Base-by-base conservation (phyloP, 1,140 invertebrate species). In the Panagrolaimus sp. region DNA sequence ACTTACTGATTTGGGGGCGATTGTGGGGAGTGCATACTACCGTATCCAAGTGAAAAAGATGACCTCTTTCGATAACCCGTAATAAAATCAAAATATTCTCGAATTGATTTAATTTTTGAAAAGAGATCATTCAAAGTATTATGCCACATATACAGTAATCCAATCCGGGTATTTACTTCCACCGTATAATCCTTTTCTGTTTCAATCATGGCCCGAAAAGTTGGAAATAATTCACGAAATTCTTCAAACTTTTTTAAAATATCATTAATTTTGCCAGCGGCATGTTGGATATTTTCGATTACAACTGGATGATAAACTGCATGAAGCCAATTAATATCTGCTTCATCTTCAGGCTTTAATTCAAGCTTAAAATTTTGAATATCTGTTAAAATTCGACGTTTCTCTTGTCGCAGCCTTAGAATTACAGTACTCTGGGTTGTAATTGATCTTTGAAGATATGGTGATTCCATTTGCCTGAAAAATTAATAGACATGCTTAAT, bases 61-160 rank as follows among this genome's bases (percentile, higher is more conserved):
- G 32, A 38, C 7, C 32, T 38, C 7, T 38, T 38, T 4, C 32
- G 32, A 38, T 21, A 21, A 24, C 24, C 67, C 8, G 46, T 26
- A 8, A 38, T 65, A 28, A 21, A 69, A 26, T 46, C 21, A 38
- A 69, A 10, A 12, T 26, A 65, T 12, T 65, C 28, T 26, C 46
- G 9, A 10, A 68, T 45, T 21, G 73, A 21, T 4, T 74, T 62
- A 24, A 73, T 73, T 45, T 66, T 73, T 21, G 10, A 14, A 43
- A 58, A 44, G 38, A 73, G 48, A 17, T 75, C 71, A 9, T 67
- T 55, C 64, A 73, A 45, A 21, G 45, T 73, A 58, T 73, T 73
- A 32, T 68, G 64, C 71, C 71, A 73, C 14, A 63, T 43, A 62
- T 73, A 75, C 9, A 73, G 73, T 28, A 65, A 26, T 15, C n/a